These are phyloP conservation scores for Phrynocephalus forsythii DNA, from an alignment of 2,797 vertebrate species.

Conservation along the genomic window DNA sequence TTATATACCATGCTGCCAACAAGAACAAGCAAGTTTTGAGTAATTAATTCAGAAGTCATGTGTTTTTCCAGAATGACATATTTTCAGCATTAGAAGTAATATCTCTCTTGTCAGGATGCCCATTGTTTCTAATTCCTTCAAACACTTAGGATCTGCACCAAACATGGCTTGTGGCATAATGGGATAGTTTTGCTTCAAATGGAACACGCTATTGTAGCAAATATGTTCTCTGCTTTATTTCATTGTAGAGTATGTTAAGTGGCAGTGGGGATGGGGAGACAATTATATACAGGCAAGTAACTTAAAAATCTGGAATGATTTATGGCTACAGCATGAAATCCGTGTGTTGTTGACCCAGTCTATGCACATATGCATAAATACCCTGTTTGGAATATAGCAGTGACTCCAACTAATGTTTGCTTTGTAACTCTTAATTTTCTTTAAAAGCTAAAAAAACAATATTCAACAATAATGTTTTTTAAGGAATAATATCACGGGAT, in stretches of 20 bases:
- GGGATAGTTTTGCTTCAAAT: constrained; percentile 52
- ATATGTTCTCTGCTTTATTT: constrained; percentile 32
- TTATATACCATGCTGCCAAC: constrained; percentile 41
- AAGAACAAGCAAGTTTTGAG: constrained; percentile 22
- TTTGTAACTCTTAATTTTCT: constrained; percentile 28
- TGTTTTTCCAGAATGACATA: constrained; percentile 51
- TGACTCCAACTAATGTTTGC: constrained; percentile 23
- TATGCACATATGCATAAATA: not conserved
- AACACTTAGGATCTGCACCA: constrained; percentile 40
- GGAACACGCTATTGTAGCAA: constrained; percentile 27
- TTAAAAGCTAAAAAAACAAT: not conserved
- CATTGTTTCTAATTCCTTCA: constrained; percentile 41
- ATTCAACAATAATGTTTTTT: constrained; percentile 8
- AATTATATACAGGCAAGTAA: constrained; percentile 8
- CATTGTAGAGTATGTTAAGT: not conserved
- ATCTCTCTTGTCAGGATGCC: constrained; percentile 45
- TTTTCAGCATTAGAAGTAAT: constrained; percentile 54
- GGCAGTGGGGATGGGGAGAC: not conserved
- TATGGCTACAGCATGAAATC: constrained; percentile 31
- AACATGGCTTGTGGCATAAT: constrained; percentile 52
- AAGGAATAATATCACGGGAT: not conserved
- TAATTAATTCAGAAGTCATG: constrained; percentile 49
- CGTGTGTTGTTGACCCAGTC: constrained; percentile 20
- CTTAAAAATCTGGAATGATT: constrained; percentile 12
- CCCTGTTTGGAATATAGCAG: not conserved